Evolutionary conservation across 2,113 vertebrate genomes (phyloP).

Genomic region (Copsychus sechellarum): DNA sequence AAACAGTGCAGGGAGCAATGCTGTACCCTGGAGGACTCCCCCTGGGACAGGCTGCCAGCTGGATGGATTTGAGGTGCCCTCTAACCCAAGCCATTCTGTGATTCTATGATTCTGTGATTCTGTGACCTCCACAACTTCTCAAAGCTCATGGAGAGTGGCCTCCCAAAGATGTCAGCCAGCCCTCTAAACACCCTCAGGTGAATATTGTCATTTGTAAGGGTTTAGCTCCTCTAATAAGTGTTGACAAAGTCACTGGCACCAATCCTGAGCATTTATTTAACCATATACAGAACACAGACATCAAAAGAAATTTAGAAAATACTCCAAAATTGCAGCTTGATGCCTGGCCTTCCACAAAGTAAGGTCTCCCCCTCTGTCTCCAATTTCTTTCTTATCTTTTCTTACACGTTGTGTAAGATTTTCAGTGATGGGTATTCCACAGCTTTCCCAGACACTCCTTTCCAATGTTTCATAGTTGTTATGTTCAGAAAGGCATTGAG

Average conservation of each 20-base stretch:
- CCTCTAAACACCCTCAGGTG: neutral
- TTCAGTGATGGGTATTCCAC: neutral
- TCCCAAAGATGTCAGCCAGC: neutral
- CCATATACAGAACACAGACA: neutral
- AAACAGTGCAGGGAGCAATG: neutral
- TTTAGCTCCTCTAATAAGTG: neutral
- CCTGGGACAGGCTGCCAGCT: neutral
- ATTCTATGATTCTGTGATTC: neutral
- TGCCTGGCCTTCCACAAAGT: neutral
- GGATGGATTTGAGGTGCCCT: neutral
- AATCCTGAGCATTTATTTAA: neutral
- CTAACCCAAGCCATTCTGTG: neutral
- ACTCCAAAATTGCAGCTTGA: neutral
- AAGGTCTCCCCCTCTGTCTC: rapidly evolving
- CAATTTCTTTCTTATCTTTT: neutral
- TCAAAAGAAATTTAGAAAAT: neutral
- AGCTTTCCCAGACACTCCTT: neutral
- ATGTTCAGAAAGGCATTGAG: neutral
- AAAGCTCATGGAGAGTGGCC: neutral
- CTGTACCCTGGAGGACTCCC: neutral
- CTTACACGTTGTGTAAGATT: neutral
- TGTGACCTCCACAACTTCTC: neutral
- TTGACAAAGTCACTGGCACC: neutral
- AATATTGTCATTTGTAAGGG: neutral
- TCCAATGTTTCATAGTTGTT: neutral